Evolutionary conservation across 2,113 vertebrate species (phyloP), one percentile per base, ranked within the genome.

Genomic region (Antennarius striatus): DNA sequence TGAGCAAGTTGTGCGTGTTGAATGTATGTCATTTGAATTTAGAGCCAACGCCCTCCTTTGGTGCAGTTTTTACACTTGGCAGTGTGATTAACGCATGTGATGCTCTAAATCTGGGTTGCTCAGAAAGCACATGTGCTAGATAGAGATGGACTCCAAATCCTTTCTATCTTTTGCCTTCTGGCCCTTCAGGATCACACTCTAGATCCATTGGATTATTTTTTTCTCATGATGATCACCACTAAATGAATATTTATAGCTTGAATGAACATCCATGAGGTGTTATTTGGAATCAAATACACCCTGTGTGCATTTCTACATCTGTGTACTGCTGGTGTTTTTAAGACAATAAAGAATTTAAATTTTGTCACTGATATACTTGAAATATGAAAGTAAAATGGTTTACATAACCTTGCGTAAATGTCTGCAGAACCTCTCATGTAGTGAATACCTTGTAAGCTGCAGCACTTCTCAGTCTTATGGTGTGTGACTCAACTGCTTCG

Each of bases 401-500:
- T 22, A 16, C 47, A 49, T 69, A 71, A 75, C 64, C 67, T 83
- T 52, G 63, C 22, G 57, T 43, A 66, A 59, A 42, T 46, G 68
- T 46, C 74, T 67, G 3, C 49, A 76, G 73, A 71, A 62, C 39
- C 40, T 77, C 49, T 46, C 68, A 56, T 73, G 79, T 29, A 28
- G 42, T 39, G 68, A 86, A 65, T 17, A 49, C 29, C 32, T 36
- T 4, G 39, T 47, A 50, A 77, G 70, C 73, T 63, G n/a, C 59
- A 60, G 73, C 68, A 55, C 84, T 63, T 73, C 76, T 63, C 80
- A 75, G 61, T 85, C 80, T 65, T 75, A n/a, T 67, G 53, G 56
- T 72, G 73, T 77, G 71, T 28, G 71, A 81, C 75, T 85, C 77
- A 72, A 86, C 80, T 83, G 81, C 89, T 91, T 90, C 83, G 84